Percentiles rank a stretch among this genome's conserved stretches.
Evolutionary conservation across 2,797 vertebrate species (phyloP).

Genomic region (Sitta carolinensis): DNA sequence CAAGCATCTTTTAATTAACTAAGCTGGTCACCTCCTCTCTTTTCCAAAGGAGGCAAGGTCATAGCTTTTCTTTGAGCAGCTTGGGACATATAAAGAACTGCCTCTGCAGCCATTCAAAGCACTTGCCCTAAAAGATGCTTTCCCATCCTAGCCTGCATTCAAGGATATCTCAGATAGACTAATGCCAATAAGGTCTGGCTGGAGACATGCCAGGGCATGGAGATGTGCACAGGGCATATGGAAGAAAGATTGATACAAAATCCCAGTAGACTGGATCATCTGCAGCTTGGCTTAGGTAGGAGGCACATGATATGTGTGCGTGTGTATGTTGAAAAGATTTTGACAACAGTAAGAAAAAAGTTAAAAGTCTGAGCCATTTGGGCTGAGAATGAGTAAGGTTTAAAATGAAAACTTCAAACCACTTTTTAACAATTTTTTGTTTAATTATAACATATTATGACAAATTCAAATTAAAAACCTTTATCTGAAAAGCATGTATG

Average conservation of each 20-base stretch:
- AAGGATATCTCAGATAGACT: neutral
- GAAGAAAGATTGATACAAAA: neutral
- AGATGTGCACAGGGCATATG: neutral
- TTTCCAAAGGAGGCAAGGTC: neutral
- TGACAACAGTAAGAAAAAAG: neutral
- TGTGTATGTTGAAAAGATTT: neutral
- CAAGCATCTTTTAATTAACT: neutral
- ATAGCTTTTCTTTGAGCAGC: neutral
- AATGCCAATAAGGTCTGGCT: neutral
- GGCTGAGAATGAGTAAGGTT: neutral
- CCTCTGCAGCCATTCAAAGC: neutral
- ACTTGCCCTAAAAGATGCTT: neutral
- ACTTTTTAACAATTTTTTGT: neutral
- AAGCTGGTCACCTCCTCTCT: neutral
- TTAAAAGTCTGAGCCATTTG: neutral
- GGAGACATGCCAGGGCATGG: neutral
- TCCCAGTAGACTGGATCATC: neutral
- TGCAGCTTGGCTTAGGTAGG: neutral
- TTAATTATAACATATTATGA: neutral
- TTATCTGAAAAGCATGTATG: neutral
- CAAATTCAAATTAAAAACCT: neutral
- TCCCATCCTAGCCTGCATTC: neutral
- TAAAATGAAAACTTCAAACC: neutral
- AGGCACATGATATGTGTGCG: fast-evolving
- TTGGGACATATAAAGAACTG: neutral